Conservation (phyloP, 2,113 vertebrate genomes). For the Phalacrocorax aristotelis region DNA sequence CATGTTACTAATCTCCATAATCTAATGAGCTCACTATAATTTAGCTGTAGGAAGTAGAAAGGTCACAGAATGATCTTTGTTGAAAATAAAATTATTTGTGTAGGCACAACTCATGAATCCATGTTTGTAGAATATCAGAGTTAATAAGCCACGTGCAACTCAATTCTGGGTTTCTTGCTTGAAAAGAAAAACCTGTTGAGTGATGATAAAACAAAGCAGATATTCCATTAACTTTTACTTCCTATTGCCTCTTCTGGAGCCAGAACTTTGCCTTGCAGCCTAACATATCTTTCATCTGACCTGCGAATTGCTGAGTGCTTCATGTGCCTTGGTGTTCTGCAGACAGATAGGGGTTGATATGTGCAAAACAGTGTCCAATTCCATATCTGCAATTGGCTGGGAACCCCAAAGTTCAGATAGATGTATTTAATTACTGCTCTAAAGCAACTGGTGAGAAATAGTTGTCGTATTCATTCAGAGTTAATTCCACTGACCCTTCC, state of each 20-base stretch:
- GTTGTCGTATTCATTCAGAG: neutral
- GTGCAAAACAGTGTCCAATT: neutral
- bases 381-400: neutral
- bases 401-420: neutral
- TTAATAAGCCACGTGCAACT: neutral
- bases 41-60: slow-evolving; percentile 18
- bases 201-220: neutral
- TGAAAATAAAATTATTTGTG: slow-evolving; percentile 17
- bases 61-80: neutral
- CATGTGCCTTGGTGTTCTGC: neutral
- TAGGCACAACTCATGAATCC: neutral
- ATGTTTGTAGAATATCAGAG: neutral
- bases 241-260: neutral
- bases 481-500: neutral
- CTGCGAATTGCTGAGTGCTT: neutral
- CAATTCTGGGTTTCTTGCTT: neutral
- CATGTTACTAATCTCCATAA: neutral
- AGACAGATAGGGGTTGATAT: neutral
- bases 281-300: neutral
- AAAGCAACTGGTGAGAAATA: neutral
- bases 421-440: neutral
- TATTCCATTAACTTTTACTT: neutral
- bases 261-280: neutral
- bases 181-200: neutral
- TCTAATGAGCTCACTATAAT: slow-evolving; percentile 1